phyloP scores from a whole-genome alignment of 2,888 invertebrate genomes.

The Platerodrilus igneus region DNA sequence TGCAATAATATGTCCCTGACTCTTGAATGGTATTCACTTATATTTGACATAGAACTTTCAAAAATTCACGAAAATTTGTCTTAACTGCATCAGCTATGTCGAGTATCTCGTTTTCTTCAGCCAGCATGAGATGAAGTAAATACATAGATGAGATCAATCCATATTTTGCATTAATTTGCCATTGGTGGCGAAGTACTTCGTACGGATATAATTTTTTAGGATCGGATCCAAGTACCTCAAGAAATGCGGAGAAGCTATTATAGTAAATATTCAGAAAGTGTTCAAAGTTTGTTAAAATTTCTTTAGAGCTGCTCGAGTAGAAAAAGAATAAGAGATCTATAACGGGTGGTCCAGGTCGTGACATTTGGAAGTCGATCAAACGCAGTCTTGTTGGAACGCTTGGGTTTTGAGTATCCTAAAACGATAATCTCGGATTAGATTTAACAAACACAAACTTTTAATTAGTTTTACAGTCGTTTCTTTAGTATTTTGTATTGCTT shows the following conservation, averaged over 20 bases:
- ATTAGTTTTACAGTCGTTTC: too few species aligned
- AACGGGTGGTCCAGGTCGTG: conserved; percentile 26
- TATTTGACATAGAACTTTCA: too few species aligned
- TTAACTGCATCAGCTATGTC: too few species aligned
- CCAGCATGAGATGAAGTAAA: too few species aligned
- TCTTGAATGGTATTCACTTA: too few species aligned
- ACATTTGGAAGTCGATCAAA: conserved; percentile 35
- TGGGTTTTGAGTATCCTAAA: conserved; percentile 17
- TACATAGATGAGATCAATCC: too few species aligned
- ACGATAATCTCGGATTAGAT: too few species aligned
- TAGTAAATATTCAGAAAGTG: conserved; percentile 32
- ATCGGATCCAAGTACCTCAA: conserved; percentile 29
- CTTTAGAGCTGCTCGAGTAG: conserved; percentile 24
- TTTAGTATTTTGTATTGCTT: too few species aligned
- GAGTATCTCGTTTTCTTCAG: too few species aligned
- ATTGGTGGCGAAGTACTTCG: conserved; percentile 13
- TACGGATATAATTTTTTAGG: conserved; percentile 27
- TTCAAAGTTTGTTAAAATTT: conserved; percentile 25
- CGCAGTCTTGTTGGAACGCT: conserved; percentile 27
- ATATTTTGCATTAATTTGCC: conserved; percentile 15
- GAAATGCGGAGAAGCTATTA: conserved; percentile 22
- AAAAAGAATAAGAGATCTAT: conserved; percentile 34
- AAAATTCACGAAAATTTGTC: too few species aligned
- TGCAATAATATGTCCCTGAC: too few species aligned
- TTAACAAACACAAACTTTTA: too few species aligned